Conservation (phyloP, 1,140 invertebrate genomes). For the Chrysomallon squamiferum region DNA sequence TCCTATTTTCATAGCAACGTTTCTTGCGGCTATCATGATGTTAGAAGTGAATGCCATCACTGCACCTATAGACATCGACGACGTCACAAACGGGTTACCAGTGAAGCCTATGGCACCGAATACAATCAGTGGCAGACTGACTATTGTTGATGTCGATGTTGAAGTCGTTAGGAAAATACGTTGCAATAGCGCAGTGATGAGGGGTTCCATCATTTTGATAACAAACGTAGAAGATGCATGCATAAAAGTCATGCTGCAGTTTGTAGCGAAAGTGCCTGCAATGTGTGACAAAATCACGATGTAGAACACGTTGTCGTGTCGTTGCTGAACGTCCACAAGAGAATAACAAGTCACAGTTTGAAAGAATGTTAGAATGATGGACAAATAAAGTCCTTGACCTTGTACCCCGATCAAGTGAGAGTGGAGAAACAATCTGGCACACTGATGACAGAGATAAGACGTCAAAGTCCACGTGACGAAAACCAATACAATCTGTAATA, state of each 20-base stretch:
- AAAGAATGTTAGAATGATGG: too few species aligned
- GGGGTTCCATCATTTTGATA: conserved; percentile 23
- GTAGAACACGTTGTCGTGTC: background rate
- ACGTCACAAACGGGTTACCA: conserved; percentile 3
- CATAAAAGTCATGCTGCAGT: conserved; percentile 22
- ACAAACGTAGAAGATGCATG: conserved; percentile 22
- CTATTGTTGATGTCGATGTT: background rate
- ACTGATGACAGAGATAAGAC: too few species aligned
- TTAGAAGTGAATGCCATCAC: conserved; percentile 8
- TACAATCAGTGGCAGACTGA: conserved; percentile 16
- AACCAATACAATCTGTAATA: too few species aligned
- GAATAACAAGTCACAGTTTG: too few species aligned
- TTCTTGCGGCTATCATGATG: conserved; percentile 10
- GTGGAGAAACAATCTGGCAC: too few species aligned
- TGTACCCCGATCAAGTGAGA: too few species aligned
- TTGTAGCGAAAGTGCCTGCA: conserved; percentile 20
- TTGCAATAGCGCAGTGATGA: conserved; percentile 17
- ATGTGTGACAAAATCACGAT: conserved; percentile 5
- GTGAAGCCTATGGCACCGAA: conserved; percentile 15
- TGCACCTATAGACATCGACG: background rate
- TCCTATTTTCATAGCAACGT: conserved; percentile 4
- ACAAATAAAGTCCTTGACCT: too few species aligned
- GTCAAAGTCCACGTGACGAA: too few species aligned
- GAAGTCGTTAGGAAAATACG: background rate
- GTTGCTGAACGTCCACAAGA: too few species aligned